These are phyloP conservation scores for Asarcornis scutulata DNA, from an alignment of 2,113 vertebrate genomes.

Conservation along the genomic window DNA sequence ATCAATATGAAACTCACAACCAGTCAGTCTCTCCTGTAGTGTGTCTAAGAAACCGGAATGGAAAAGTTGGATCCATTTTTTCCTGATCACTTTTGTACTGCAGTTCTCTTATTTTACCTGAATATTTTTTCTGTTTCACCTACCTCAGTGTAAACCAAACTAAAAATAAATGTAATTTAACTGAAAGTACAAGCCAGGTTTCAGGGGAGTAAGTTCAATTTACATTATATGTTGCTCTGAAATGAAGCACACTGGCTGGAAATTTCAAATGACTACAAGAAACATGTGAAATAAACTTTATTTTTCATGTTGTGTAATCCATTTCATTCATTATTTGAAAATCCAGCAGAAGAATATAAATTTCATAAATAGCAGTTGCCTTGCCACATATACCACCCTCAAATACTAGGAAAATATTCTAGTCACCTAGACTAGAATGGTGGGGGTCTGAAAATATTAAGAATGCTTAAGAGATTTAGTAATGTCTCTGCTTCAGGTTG, in stretches of 20 bases:
- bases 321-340: not conserved
- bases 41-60: not conserved
- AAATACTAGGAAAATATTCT: not conserved
- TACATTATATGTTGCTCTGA: not conserved
- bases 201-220: not conserved
- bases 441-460: not conserved
- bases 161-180: not conserved
- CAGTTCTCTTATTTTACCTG: not conserved
- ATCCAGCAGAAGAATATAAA: not conserved
- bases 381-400: not conserved
- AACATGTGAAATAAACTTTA: not conserved
- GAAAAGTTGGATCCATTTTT: not conserved
- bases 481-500: conserved; percentile 25
- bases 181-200: not conserved
- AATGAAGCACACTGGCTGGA: not conserved
- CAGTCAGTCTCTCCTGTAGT: not conserved
- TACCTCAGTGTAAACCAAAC: not conserved
- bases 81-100: not conserved
- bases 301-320: not conserved
- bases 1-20: not conserved
- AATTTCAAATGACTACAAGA: conserved; percentile 4
- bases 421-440: not conserved
- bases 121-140: not conserved
- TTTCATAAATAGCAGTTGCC: not conserved
- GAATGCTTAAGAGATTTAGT: not conserved